phyloP scores from a whole-genome alignment of 2,113 vertebrate species.

The Chinchilla lanigera region DNA sequence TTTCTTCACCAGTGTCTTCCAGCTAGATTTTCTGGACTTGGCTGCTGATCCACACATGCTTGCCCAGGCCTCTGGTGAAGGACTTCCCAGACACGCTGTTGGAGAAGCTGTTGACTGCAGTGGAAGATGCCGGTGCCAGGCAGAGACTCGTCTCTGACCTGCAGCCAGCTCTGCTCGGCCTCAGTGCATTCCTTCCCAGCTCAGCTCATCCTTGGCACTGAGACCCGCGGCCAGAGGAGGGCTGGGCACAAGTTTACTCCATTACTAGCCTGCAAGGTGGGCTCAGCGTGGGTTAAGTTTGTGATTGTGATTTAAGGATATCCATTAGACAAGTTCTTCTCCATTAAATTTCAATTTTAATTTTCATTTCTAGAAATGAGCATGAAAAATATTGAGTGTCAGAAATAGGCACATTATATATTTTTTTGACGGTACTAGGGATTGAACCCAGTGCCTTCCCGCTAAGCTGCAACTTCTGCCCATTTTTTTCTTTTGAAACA shows the following conservation, averaged over 20 bases:
- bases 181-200: slow-evolving; percentile 53
- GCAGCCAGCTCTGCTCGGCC: slow-evolving; percentile 27
- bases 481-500: neutral
- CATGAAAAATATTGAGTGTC: neutral
- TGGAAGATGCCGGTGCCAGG: slow-evolving; percentile 37
- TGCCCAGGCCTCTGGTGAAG: neutral
- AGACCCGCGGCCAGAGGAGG: neutral
- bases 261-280: neutral
- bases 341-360: neutral
- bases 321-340: slow-evolving; percentile 36
- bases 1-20: neutral
- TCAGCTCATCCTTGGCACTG: slow-evolving; percentile 58
- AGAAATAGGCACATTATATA: neutral
- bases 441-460: neutral
- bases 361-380: slow-evolving; percentile 35
- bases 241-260: neutral
- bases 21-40: neutral
- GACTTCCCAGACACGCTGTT: neutral
- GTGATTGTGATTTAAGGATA: neutral
- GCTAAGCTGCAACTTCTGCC: neutral
- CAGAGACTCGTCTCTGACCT: slow-evolving; percentile 36
- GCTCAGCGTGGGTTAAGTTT: neutral
- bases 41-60: neutral
- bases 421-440: neutral
- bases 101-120: neutral